These are phyloP conservation scores for Phylloscopus trochiloides DNA, from an alignment of 2,113 vertebrate genomes.

Conservation along the genomic window DNA sequence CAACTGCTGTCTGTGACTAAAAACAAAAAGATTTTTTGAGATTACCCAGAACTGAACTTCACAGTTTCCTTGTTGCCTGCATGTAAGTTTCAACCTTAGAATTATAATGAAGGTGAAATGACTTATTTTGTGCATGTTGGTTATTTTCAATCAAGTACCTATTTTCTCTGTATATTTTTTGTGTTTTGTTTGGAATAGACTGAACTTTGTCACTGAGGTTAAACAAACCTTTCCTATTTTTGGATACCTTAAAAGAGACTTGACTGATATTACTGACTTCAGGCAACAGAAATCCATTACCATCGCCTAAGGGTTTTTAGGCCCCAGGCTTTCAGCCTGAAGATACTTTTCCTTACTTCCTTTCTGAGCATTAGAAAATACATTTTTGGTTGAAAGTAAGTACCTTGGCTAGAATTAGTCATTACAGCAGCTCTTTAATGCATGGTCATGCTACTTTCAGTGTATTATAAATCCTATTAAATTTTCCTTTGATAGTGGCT, in stretches of 20 bases:
- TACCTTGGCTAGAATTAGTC: background rate
- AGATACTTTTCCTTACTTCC: background rate
- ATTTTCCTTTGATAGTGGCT: background rate
- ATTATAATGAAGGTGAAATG: background rate
- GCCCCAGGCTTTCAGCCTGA: background rate
- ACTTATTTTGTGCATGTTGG: background rate
- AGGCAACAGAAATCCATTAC: background rate
- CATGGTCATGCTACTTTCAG: background rate
- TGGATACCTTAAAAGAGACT: background rate
- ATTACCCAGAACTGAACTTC: background rate
- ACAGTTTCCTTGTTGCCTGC: background rate
- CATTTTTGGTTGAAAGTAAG: background rate
- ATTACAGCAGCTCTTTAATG: background rate
- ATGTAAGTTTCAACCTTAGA: background rate
- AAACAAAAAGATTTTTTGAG: background rate
- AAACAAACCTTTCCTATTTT: background rate
- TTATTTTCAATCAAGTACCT: background rate
- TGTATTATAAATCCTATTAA: background rate
- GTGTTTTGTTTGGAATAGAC: background rate
- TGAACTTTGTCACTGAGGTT: background rate
- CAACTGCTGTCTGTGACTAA: background rate
- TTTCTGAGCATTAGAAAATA: background rate
- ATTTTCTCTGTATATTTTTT: background rate
- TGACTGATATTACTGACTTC: background rate
- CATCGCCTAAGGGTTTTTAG: background rate